Base-by-base conservation (phyloP, 2,113 vertebrate species). In the Caracal caracal region DNA sequence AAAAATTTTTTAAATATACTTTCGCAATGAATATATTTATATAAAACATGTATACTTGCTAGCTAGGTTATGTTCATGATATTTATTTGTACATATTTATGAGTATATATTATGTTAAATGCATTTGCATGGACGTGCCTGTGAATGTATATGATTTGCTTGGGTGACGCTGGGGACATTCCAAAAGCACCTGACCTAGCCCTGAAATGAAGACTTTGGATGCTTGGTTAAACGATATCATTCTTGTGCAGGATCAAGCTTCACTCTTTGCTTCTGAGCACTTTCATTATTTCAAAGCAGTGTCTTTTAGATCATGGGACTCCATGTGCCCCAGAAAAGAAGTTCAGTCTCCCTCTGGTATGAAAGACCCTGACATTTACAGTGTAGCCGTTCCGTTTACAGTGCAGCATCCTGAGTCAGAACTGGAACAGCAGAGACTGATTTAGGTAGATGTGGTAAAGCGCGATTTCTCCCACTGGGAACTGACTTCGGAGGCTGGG, bases 321-420 rank as follows among this genome's bases (percentile, higher is more conserved):
- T 89, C 80, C 9, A 1, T 1, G 40, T 43, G 56, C 30, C 17
- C 19, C 6, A 30, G 68, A 80, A 73, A 24, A 94, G 59, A 53
- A 17, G 3, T 13, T 26, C 2, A 1, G 3, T 4, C 59, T 43
- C 33, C 3, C 16, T 20, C 28, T 33, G 19, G 40, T 5, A 28
- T 5, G 15, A 80, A 80, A 82, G 78, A 56, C 59, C 13, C 35
- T 80, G 95, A 59, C 37, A 10, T 56, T 10, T 26, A 17, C 3
- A 17, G 65, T 6, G n/a, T 26, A 6, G 68, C 66, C 5, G 6
- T 59, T 59, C 65, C 28, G 7, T 20, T 4, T 37, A 10, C 24
- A 9, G 22, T 2, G n/a, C n/a, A 17, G 33, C 70, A 47, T 53
- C 86, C 66, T 75, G 61, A 78, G 88, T 91, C 95, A 93, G 93